A percentile compares a stretch with the other conserved stretches of the same genome.
Evolutionary conservation across 2,888 invertebrate genomes (phyloP).

Genomic region (Adineta ricciae): DNA sequence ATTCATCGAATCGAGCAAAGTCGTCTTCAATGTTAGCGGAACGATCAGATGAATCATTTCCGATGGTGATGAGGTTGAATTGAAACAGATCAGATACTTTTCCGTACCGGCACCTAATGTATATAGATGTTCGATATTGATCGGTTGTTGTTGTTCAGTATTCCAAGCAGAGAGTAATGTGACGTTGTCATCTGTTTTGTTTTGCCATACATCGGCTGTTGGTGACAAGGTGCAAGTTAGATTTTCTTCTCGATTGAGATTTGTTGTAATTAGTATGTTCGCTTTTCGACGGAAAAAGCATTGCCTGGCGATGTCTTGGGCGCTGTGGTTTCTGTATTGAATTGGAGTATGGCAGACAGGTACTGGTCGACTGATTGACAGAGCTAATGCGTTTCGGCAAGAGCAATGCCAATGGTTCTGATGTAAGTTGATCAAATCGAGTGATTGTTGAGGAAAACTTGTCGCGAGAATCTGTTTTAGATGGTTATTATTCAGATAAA

Average conservation of each 20-base stretch:
- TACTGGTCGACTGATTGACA: neutral
- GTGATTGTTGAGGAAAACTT: neutral
- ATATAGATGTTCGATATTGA: neutral
- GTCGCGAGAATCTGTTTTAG: neutral
- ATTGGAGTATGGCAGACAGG: neutral
- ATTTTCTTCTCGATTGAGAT: neutral
- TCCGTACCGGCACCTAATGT: neutral
- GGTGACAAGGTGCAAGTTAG: neutral
- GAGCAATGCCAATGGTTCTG: neutral
- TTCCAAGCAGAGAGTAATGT: neutral
- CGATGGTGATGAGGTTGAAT: neutral
- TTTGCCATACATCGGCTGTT: neutral
- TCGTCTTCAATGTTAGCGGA: neutral
- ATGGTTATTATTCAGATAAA: slow-evolving; percentile 17
- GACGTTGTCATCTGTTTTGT: neutral
- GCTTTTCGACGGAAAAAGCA: neutral
- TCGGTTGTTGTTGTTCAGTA: neutral
- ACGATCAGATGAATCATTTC: neutral
- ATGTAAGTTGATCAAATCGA: neutral
- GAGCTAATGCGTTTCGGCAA: neutral
- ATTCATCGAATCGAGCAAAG: neutral
- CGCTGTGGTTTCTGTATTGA: neutral
- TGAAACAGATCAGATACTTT: neutral
- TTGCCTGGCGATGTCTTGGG: neutral
- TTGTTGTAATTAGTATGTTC: neutral